phyloP scores from a whole-genome alignment of 2,797 vertebrate species.

The Hafferia zeledoni region DNA sequence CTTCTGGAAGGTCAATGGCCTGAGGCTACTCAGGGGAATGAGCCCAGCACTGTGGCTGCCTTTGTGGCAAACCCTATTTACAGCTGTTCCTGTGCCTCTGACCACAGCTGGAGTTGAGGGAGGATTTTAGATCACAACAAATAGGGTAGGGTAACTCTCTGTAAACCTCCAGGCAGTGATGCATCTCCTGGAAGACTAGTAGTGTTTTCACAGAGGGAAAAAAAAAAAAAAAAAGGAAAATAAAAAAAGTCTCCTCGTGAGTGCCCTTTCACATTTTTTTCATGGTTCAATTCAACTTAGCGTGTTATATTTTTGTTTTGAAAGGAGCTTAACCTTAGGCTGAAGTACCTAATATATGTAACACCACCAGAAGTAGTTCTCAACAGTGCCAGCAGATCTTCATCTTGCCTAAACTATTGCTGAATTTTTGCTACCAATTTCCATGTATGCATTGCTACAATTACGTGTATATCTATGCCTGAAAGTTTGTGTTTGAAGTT shows the following conservation, averaged over 20 bases:
- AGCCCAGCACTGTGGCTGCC: not conserved
- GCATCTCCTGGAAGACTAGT: not conserved
- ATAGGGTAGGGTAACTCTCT: not conserved
- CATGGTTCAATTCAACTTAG: not conserved
- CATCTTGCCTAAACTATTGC: not conserved
- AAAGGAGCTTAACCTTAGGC: not conserved
- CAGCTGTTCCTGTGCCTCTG: not conserved
- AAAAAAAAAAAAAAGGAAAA: no score
- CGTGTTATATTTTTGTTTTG: not conserved
- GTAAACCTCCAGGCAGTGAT: not conserved
- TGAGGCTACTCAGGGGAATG: not conserved
- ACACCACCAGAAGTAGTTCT: not conserved
- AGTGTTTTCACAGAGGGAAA: not conserved
- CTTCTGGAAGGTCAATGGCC: not conserved
- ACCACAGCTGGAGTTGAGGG: not conserved
- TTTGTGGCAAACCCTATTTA: not conserved
- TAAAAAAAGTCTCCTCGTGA: accelerated
- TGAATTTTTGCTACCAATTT: not conserved
- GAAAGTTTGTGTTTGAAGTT: not conserved
- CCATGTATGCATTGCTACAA: not conserved
- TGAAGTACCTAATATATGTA: not conserved
- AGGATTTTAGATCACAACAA: not conserved
- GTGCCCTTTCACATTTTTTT: not conserved
- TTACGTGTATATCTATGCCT: not conserved
- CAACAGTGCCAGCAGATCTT: not conserved